Evolutionary conservation across 1,140 invertebrate species (phyloP), one percentile per base, ranked within the genome.

Genomic region (Palaemon carinicauda): DNA sequence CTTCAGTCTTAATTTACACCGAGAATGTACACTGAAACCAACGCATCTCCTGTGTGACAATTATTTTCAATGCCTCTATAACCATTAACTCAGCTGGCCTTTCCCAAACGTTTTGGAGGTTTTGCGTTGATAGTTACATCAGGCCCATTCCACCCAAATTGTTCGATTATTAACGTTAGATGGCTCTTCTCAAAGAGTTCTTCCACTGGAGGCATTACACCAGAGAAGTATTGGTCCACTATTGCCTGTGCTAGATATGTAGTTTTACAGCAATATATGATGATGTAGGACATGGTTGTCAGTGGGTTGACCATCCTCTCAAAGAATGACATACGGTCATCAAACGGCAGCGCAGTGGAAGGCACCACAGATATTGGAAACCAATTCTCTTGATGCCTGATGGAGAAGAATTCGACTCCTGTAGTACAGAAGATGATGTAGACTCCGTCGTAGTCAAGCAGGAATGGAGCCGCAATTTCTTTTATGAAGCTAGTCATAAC

Each of bases 321-420:
- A 90, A 92, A 93, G 60, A 95, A 93, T 24, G 90, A 92, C 93
- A 95, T 94, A 5, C 91, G 89, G 74, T 94, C 91, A 0, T 92
- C 91, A 52, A 92, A 93, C 0, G 91, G 90, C 14, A 93, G 89
- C 89, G 94, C 92, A 75, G 93, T 94, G 27, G 93, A 93, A 0
- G 94, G 93, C 33, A 94, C 92, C 86, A 94, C 93, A 0, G 94
- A 92, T 0, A 93, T 91, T 33, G 93, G 94, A 31, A 94, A 41
- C 75, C 82, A 80, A 29, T 88, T 79, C 15, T 75, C 82, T 4
- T 29, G 60, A n/a, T 56, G 31, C 3, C 54, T 17, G 14, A 88
- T 19, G n/a, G 33, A 33, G 14, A 53, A 56, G 27, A 71, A 54
- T 29, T 88, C 87, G 5, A 84, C 53, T 0, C 87, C 87, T 15